Conservation (phyloP, 2,797 vertebrate species). For the Neosilurus mollespiculum region DNA sequence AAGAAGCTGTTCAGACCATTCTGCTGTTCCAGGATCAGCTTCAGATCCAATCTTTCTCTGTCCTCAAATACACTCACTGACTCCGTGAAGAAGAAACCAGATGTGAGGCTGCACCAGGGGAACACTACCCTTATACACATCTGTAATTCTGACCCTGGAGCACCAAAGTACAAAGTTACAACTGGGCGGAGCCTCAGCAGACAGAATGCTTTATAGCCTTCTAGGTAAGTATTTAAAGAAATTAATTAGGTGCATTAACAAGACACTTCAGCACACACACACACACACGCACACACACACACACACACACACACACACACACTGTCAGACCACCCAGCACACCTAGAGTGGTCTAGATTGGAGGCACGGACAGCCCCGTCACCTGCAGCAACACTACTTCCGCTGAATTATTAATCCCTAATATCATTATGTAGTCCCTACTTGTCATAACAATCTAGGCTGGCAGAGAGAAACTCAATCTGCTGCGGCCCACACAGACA, state of each 20-base stretch:
- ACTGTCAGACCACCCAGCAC: conserved; percentile 66
- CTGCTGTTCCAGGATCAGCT: conserved; percentile 11
- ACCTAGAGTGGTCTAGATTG: conserved; percentile 57
- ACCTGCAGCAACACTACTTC: conserved; percentile 70
- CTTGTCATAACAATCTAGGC: conserved; percentile 94
- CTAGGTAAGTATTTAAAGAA: conserved; percentile 27
- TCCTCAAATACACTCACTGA: neutral
- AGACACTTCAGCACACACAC: neutral
- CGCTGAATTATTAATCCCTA: conserved; percentile 89
- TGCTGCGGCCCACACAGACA: conserved; percentile 73
- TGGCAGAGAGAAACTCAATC: conserved; percentile 81
- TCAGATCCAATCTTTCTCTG: neutral
- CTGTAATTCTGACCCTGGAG: conserved; percentile 57
- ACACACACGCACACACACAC: neutral
- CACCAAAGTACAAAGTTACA: neutral
- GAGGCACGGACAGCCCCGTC: conserved; percentile 60
- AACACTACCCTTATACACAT: conserved; percentile 23
- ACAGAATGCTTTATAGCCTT: conserved; percentile 37
- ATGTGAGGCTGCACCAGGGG: conserved; percentile 52
- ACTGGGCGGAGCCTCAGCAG: neutral
- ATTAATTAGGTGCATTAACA: neutral
- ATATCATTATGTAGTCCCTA: conserved; percentile 92
- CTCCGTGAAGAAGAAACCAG: conserved; percentile 34
- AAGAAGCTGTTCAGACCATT: conserved; percentile 2
- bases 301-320: conserved; percentile 13